A percentile compares a stretch with the other conserved stretches of the same genome.
Conservation (phyloP, 92 coral and sea anemone species). For the Porites evermanni region DNA sequence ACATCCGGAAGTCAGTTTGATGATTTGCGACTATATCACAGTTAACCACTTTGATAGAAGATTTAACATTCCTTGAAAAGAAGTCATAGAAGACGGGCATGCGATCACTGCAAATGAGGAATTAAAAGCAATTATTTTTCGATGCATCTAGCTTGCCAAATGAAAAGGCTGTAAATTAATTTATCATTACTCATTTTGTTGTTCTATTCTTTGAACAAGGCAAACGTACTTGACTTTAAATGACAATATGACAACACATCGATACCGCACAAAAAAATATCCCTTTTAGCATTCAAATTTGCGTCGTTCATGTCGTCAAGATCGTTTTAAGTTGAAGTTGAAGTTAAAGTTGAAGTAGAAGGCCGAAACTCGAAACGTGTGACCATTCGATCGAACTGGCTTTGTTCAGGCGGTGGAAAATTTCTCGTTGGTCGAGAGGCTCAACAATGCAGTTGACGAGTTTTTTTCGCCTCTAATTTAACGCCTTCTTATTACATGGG, state of each 20-base stretch:
- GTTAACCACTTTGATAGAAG: not conserved
- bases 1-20: not conserved
- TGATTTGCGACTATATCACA: not conserved
- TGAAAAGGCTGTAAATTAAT: constrained; percentile 47
- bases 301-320: not conserved
- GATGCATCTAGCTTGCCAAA: constrained; percentile 23
- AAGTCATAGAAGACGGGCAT: not conserved
- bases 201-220: constrained; percentile 38
- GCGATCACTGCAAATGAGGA: constrained; percentile 18
- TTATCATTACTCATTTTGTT: constrained; percentile 40
- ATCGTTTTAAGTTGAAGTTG: not conserved
- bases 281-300: not conserved
- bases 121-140: constrained; percentile 33
- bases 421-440: constrained; percentile 18
- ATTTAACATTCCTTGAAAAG: constrained; percentile 11
- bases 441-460: constrained; percentile 3
- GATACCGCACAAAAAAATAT: constrained; percentile 19
- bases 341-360: too few species aligned
- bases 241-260: constrained; percentile 46
- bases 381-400: not conserved
- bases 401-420: constrained; percentile 41
- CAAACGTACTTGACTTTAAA: constrained; percentile 50
- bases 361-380: not conserved
- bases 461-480: constrained; percentile 55
- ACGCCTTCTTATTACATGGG: constrained; percentile 70